phyloP scores from a whole-genome alignment of 1,140 invertebrate species.

The Drosophila pachea region DNA sequence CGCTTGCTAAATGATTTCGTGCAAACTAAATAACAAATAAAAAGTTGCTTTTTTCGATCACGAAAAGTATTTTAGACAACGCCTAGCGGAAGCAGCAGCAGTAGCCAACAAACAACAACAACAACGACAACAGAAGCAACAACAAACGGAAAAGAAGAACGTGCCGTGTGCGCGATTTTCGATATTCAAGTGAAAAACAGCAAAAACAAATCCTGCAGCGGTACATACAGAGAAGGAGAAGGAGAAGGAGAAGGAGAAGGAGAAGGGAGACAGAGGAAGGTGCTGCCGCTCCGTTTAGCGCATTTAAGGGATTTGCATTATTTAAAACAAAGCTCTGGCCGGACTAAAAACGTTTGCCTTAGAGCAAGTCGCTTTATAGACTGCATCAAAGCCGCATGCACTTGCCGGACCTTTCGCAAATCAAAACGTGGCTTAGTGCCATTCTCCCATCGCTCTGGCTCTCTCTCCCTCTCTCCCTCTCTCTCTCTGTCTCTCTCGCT shows the following conservation, averaged over 20 bases:
- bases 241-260: slow-evolving; percentile 12
- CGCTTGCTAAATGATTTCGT: slow-evolving; percentile 60
- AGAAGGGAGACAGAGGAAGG: not conserved
- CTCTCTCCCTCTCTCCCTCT: not conserved
- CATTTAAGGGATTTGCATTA: slow-evolving; percentile 74
- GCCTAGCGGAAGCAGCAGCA: slow-evolving; percentile 23
- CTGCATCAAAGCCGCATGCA: slow-evolving; percentile 53
- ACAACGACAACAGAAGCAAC: slow-evolving; percentile 10
- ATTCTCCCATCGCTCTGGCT: not conserved
- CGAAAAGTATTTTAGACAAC: slow-evolving; percentile 34
- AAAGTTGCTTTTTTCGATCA: slow-evolving; percentile 33
- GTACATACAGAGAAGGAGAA: not conserved
- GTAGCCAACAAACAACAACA: slow-evolving; percentile 27
- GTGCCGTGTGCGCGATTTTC: slow-evolving; percentile 59
- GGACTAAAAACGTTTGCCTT: slow-evolving; percentile 22
- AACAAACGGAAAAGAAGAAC: slow-evolving; percentile 53
- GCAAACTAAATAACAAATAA: slow-evolving; percentile 65
- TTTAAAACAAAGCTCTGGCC: slow-evolving; percentile 49
- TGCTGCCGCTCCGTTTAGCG: slow-evolving; percentile 61
- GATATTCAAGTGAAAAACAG: slow-evolving; percentile 25
- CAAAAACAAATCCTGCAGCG: not conserved
- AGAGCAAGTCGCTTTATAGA: slow-evolving; percentile 27
- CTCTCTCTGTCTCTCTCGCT: slow-evolving; percentile 24
- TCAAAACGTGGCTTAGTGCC: slow-evolving; percentile 59
- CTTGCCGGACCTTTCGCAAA: slow-evolving; percentile 46